These are phyloP conservation scores for Pollenia griseotomentosa DNA, from an alignment of 2,888 invertebrate genomes.

Conservation along the genomic window DNA sequence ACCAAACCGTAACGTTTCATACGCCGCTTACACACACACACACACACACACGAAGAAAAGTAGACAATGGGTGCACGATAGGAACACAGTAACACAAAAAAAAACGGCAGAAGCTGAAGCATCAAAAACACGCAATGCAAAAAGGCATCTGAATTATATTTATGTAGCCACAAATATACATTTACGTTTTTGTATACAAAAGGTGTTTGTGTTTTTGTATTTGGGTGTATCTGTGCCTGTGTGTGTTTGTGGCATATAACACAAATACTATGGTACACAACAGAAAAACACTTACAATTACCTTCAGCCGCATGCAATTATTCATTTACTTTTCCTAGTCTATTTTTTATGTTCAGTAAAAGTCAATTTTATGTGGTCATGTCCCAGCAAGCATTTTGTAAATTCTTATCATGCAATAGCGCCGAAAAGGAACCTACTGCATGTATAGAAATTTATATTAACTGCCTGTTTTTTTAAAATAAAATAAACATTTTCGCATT, in stretches of 20 bases:
- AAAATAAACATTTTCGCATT: too few species aligned
- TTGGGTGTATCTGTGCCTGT: not conserved
- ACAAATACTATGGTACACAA: not conserved
- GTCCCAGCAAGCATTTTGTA: not conserved
- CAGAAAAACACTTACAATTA: not conserved
- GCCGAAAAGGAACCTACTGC: too few species aligned
- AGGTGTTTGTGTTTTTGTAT: not conserved
- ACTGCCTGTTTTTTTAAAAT: too few species aligned
- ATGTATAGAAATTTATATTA: too few species aligned
- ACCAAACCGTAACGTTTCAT: constrained; percentile 54
- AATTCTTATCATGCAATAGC: too few species aligned
- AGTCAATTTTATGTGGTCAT: not conserved
- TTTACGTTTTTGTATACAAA: not conserved
- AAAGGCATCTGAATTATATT: not conserved
- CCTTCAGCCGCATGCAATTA: not conserved
- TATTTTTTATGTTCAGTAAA: not conserved
- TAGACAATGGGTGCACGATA: not conserved
- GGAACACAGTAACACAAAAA: not conserved
- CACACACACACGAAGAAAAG: not conserved
- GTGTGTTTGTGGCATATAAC: not conserved
- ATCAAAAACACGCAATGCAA: constrained; percentile 1
- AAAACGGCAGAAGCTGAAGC: not conserved
- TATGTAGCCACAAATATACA: not conserved
- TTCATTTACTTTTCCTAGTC: constrained; percentile 13
- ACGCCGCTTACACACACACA: not conserved